Evolutionary conservation across 2,113 vertebrate genomes (phyloP).

Genomic region (Uropsilus gracilis): DNA sequence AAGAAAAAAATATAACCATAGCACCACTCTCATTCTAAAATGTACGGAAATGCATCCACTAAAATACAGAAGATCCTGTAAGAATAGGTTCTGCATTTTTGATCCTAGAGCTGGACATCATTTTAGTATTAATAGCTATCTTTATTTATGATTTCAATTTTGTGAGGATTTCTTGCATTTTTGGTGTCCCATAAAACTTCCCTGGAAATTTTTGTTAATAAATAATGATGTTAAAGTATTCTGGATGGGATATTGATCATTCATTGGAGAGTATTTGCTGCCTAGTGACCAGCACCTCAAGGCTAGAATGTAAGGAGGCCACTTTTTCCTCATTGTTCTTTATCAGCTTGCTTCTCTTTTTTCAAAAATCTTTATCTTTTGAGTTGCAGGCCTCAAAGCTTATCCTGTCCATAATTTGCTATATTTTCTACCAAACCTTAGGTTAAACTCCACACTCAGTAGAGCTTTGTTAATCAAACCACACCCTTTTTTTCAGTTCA

Average conservation of each 20-base stretch:
- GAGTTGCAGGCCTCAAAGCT: neutral
- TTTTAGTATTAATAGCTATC: neutral
- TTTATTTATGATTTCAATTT: neutral
- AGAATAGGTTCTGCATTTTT: neutral
- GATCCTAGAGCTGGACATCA: neutral
- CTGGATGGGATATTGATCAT: neutral
- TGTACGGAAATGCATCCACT: neutral
- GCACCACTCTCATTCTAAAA: neutral
- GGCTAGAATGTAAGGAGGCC: neutral
- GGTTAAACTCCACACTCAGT: neutral
- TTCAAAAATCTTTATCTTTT: neutral
- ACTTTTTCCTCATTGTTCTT: neutral
- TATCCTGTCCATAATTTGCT: neutral
- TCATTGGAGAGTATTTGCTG: neutral
- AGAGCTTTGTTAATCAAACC: neutral
- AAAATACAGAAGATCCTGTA: neutral
- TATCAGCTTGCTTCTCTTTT: neutral
- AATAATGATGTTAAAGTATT: neutral
- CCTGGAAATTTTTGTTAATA: neutral
- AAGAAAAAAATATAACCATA: too few relatives aligned
- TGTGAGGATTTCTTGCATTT: neutral
- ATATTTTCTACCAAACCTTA: neutral
- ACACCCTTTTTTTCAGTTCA: neutral
- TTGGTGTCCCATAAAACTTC: neutral
- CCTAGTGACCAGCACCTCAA: neutral